These are phyloP conservation scores for Benthosema pterotum DNA, from an alignment of 2,797 vertebrate species.

Conservation along the genomic window DNA sequence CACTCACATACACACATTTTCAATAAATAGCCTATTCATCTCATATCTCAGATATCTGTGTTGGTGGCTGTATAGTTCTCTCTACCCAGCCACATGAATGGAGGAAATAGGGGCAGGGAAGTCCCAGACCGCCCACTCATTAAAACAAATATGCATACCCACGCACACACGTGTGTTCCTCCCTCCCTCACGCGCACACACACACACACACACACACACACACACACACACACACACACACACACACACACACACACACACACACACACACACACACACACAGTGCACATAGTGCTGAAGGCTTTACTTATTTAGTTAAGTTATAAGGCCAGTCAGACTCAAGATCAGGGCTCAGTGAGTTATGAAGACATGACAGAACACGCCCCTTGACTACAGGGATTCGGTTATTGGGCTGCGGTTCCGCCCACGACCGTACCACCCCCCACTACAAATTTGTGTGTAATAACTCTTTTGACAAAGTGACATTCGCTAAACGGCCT, in stretches of 20 bases:
- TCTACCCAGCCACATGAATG: slow-evolving; percentile 75
- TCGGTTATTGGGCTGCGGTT: not conserved
- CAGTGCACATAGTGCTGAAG: too few relatives aligned
- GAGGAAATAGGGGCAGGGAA: slow-evolving; percentile 71
- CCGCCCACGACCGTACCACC: too few relatives aligned
- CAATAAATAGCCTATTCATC: slow-evolving; percentile 25
- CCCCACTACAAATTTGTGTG: slow-evolving; percentile 11
- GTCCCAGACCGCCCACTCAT: slow-evolving; percentile 63
- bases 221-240: too few relatives aligned
- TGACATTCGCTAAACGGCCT: slow-evolving; percentile 32
- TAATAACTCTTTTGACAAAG: slow-evolving; percentile 25
- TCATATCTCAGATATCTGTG: slow-evolving; percentile 54
- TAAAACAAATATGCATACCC: slow-evolving; percentile 34
- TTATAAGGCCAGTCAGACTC: not conserved
- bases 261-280: too few relatives aligned
- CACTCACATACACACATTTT: slow-evolving; percentile 23
- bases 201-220: too few relatives aligned
- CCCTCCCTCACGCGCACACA: too few relatives aligned
- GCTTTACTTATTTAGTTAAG: too few relatives aligned
- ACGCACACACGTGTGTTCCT: too few relatives aligned
- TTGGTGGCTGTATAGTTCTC: slow-evolving; percentile 39
- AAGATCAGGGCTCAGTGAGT: not conserved
- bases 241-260: too few relatives aligned
- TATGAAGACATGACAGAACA: not conserved
- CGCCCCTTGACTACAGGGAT: not conserved